Evolutionary conservation across 2,797 vertebrate genomes (phyloP), one percentile per base, ranked within the genome.

Genomic region (Cuculus canorus): DNA sequence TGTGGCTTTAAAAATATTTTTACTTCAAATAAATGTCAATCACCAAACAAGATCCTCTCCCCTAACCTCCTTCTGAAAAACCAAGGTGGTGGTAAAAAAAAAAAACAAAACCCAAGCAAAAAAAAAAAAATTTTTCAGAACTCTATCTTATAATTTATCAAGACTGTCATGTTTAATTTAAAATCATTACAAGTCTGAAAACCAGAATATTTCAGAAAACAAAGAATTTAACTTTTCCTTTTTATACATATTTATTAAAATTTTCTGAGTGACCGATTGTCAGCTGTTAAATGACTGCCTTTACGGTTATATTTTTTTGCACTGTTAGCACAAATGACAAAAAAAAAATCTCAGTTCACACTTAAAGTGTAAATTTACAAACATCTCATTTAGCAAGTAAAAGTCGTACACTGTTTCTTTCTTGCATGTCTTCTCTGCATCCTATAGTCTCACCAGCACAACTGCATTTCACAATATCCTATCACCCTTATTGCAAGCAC

Each of bases 1-100:
- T 68, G 60, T 71, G 27, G 60, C 18, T 93, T 91, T 41, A 90
- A 86, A 95, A 89, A 69, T 88, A 95, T 28, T 69, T 92, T 66
- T 60, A 66, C 30, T 76, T 69, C 66, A 92, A 83, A 57, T 76
- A 85, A 72, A 92, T 88, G 56, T 78, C 45, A 71, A 65, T 28
- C 1, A 2, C 17, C 71, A 82, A 86, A 82, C 27, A 81, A 52
- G 11, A 75, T 63, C 33, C 32, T 84, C 54, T 82, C 5, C 15
- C 18, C 37, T 45, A 43, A 59, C 41, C 24, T 41, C 35, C 37
- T 88, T 85, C 23, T 64, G n/a, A 39, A 86, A 84, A 82, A 53
- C 7, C 1, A 12, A 73, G 23, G 30, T 17, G n/a, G 30, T 13
- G 83, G 30, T 17, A 78, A 14, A 5, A 8, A 4, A 9, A 33